Evolutionary conservation across 2,797 vertebrate genomes (phyloP).

Genomic region (Tragelaphus oryx): DNA sequence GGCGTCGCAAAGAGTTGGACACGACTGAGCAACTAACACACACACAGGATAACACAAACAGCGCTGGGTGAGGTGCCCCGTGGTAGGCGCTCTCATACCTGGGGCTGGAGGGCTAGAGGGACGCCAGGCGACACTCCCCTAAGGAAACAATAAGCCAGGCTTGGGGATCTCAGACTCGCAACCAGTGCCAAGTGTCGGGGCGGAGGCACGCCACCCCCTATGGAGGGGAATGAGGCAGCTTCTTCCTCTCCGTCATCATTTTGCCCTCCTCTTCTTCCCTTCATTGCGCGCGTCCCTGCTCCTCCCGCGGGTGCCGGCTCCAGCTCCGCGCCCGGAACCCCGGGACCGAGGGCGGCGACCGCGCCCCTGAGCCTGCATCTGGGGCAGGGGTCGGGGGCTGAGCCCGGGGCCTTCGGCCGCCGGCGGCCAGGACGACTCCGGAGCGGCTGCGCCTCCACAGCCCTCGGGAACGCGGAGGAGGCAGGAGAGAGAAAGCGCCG

Average conservation of each 20-base stretch:
- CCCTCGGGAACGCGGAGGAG: fast-evolving
- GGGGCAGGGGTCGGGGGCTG: not conserved
- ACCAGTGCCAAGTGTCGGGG: not conserved
- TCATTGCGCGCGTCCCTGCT: not conserved
- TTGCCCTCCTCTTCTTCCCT: not conserved
- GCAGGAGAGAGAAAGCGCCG: no score
- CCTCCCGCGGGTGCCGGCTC: not conserved
- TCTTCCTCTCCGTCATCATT: not conserved
- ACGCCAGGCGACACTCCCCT: not conserved
- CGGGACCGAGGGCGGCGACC: fast-evolving
- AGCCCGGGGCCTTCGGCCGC: fast-evolving
- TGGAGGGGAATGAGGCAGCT: not conserved
- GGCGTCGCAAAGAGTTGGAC: not conserved
- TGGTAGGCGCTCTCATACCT: not conserved
- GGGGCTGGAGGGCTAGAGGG: no score
- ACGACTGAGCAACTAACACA: not conserved
- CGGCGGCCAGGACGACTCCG: fast-evolving
- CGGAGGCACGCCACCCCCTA: not conserved
- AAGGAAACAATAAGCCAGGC: not conserved
- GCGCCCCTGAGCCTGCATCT: fast-evolving
- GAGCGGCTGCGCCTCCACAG: not conserved
- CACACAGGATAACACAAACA: not conserved
- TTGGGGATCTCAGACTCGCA: not conserved
- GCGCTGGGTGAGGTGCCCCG: not conserved
- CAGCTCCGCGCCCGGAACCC: not conserved